phyloP scores from a whole-genome alignment of 2,797 vertebrate species.

The Danio tinwini region DNA sequence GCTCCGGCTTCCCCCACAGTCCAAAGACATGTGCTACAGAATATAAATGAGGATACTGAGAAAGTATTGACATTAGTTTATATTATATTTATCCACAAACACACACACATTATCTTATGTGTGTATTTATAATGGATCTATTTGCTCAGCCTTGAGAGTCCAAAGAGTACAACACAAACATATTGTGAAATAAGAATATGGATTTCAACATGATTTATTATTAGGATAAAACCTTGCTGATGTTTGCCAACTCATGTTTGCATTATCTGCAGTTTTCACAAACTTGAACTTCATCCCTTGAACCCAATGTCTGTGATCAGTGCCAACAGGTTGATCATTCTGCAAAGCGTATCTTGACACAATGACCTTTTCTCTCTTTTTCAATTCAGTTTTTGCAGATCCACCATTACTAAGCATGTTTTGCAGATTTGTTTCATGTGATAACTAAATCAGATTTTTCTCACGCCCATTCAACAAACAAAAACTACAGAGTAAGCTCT shows the following conservation, averaged over 20 bases:
- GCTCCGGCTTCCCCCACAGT: no score
- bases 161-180: background rate
- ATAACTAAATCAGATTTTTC: conserved; percentile 41
- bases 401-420: background rate
- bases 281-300: background rate
- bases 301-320: background rate
- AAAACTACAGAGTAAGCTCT: background rate
- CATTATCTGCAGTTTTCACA: background rate
- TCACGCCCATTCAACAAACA: background rate
- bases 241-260: background rate
- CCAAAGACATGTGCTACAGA: no score
- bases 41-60: no score
- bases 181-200: background rate
- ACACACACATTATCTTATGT: background rate
- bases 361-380: background rate
- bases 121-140: background rate
- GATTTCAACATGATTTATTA: background rate
- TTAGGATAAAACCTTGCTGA: background rate
- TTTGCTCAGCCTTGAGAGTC: background rate
- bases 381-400: background rate
- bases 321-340: background rate
- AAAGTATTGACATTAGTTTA: background rate
- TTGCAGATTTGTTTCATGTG: background rate
- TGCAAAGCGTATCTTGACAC: background rate
- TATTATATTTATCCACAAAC: background rate